These are phyloP conservation scores for Ciconia maguari DNA, from an alignment of 2,113 vertebrate genomes.

Conservation along the genomic window DNA sequence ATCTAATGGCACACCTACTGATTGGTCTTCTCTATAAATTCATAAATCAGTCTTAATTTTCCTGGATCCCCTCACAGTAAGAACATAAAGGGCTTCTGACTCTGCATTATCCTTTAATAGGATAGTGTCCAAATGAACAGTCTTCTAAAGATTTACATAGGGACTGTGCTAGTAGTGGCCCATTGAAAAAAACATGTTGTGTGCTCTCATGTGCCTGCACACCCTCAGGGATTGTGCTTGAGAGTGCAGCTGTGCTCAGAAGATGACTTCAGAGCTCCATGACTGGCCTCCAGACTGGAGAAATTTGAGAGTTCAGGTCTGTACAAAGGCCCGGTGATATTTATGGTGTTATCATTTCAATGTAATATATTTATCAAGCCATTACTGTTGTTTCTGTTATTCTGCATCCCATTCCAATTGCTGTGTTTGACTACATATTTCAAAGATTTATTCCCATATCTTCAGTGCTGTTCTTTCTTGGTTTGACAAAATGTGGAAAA, in stretches of 20 bases:
- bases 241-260: neutral
- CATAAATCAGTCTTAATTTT: neutral
- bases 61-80: neutral
- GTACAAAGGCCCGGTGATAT: neutral
- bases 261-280: neutral
- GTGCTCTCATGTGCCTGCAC: neutral
- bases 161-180: neutral
- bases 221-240: neutral
- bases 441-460: neutral
- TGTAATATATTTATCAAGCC: neutral
- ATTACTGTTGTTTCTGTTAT: neutral
- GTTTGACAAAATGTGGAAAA: neutral
- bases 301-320: neutral
- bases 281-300: neutral
- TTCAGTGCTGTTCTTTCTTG: neutral
- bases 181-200: neutral
- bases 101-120: neutral
- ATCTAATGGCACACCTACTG: neutral
- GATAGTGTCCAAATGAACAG: neutral
- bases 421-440: neutral
- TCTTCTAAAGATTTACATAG: neutral
- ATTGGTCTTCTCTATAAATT: neutral
- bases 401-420: neutral
- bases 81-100: neutral
- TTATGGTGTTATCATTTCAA: neutral